Evolutionary conservation across 2,113 vertebrate genomes (phyloP).

Genomic region (Ptychochromis oligacanthus): DNA sequence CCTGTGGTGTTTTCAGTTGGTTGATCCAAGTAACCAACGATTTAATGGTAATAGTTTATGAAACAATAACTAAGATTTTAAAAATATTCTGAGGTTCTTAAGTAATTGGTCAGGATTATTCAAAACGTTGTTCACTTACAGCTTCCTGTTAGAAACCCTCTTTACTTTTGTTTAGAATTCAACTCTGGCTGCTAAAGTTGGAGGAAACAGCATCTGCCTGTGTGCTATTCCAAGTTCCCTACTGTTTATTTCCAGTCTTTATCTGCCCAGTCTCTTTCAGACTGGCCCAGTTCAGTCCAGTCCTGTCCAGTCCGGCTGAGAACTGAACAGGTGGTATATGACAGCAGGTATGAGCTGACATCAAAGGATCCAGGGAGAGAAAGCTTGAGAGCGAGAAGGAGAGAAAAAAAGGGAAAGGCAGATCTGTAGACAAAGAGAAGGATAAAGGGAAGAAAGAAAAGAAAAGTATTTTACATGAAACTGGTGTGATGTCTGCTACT

Average conservation of each 20-base stretch:
- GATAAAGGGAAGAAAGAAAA: neutral
- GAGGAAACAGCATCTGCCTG: neutral
- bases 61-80: neutral
- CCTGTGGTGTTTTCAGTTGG: neutral
- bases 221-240: neutral
- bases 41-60: neutral
- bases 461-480: neutral
- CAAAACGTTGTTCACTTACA: neutral
- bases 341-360: conserved; percentile 75
- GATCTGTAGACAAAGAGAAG: conserved; percentile 36
- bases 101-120: neutral
- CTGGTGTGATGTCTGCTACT: neutral
- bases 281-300: conserved; percentile 26
- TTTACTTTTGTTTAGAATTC: neutral
- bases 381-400: conserved; percentile 12
- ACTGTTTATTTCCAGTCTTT: neutral
- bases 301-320: conserved; percentile 57
- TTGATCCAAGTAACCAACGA: neutral
- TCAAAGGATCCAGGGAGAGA: conserved; percentile 65
- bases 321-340: conserved; percentile 75
- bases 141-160: neutral
- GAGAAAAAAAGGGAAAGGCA: conserved; percentile 15
- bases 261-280: neutral
- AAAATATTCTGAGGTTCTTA: neutral
- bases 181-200: neutral